Conservation (phyloP, 2,797 vertebrate species). For the Melanotaenia nigrans region DNA sequence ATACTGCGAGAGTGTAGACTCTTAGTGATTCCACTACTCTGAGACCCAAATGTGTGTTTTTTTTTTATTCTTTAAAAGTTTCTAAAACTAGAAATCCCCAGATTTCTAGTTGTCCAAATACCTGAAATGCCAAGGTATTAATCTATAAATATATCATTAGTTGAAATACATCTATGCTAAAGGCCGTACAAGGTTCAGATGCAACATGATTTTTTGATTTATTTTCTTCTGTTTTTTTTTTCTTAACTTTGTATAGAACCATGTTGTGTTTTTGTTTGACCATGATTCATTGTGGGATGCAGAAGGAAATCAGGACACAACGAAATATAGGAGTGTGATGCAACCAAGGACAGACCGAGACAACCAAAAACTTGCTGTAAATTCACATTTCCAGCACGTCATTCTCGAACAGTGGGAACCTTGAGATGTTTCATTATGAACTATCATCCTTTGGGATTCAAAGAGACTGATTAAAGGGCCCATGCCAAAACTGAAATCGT, state of each 20-base stretch:
- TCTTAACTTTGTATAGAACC: constrained; percentile 62
- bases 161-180: constrained; percentile 49
- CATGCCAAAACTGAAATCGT: constrained; percentile 56
- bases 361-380: constrained; percentile 74
- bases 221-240: constrained; percentile 38
- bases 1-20: constrained; percentile 30
- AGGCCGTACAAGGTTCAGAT: constrained; percentile 46
- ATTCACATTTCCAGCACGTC: constrained; percentile 71
- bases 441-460: constrained; percentile 59
- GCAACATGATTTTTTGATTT: constrained; percentile 54
- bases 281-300: constrained; percentile 69
- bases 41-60: constrained; percentile 5
- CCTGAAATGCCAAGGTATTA: constrained; percentile 58
- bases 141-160: constrained; percentile 32
- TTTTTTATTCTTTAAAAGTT: constrained; percentile 26
- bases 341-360: constrained; percentile 57
- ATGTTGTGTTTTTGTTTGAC: constrained; percentile 54
- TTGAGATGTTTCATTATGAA: constrained; percentile 65
- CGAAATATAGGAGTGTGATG: constrained; percentile 53
- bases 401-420: constrained; percentile 68
- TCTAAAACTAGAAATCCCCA: constrained; percentile 17
- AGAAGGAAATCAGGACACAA: constrained; percentile 67
- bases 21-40: background rate
- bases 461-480: constrained; percentile 51
- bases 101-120: constrained; percentile 44